phyloP scores from a whole-genome alignment of 2,797 vertebrate genomes.

The Dendrocincla tyrannina region DNA sequence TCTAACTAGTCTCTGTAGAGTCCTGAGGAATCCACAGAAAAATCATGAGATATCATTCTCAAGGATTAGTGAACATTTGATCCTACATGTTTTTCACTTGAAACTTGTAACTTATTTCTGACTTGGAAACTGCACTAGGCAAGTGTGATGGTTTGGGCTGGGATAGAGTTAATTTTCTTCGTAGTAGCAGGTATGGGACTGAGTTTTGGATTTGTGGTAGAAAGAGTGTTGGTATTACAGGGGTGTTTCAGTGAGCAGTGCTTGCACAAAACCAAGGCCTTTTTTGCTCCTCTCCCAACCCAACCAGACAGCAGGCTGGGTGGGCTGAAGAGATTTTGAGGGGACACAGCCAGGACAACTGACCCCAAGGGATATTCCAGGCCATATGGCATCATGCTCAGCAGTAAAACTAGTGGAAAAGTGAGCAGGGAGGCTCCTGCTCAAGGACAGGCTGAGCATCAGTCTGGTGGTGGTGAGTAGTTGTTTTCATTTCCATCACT shows the following conservation, averaged over 20 bases:
- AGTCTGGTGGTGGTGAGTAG: rapidly evolving
- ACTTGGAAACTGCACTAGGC: not conserved
- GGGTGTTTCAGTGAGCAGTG: not conserved
- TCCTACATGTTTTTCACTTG: not conserved
- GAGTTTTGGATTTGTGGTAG: not conserved
- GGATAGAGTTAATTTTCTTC: not conserved
- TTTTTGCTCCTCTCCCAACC: not conserved
- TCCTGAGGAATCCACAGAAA: not conserved
- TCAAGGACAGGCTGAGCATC: not conserved
- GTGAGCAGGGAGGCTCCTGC: not conserved
- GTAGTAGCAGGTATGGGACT: rapidly evolving
- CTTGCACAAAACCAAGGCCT: not conserved
- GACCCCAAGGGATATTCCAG: not conserved
- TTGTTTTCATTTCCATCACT: not conserved
- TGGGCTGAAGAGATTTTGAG: not conserved
- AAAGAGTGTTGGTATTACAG: not conserved
- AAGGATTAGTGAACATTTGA: not conserved
- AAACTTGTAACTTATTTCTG: not conserved
- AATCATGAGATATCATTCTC: not conserved
- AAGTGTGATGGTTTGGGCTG: not conserved
- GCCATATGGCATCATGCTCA: rapidly evolving
- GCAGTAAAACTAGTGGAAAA: not conserved
- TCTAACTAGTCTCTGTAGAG: not conserved
- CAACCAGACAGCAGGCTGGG: rapidly evolving
- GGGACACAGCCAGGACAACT: not conserved